Evolutionary conservation across 1,140 invertebrate genomes (phyloP), one percentile per base, ranked within the genome.

Genomic region (Apis cerana): DNA sequence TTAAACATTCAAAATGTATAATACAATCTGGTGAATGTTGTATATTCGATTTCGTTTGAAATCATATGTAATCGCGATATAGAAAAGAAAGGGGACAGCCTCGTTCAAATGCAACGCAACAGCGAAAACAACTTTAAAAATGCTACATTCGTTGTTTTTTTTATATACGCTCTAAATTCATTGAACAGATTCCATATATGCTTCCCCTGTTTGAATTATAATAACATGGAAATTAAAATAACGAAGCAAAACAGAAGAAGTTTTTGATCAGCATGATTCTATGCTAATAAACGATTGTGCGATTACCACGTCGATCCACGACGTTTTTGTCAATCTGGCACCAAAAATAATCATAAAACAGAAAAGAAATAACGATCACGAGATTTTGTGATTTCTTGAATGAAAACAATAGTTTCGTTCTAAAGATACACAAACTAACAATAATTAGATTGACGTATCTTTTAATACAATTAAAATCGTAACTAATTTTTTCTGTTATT

Each of bases 281-380:
- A 19, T 23, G 48, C 12, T 23, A 52, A 43, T 12, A 48, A 62
- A 23, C 1, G 54, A 67, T 58, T 27, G 19, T 59, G 54, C 43
- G 33, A 27, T 48, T 70, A 11, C 54, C 27, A 21, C 80, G 80
- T 82, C 80, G 80, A 82, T 76, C 80, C 56, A 75, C 80, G 80
- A 82, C 72, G 72, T n/a, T 68, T 3, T 15, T 19, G 13, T 21
- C 52, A 15, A 76, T 52, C 72, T n/a, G 33, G 54, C 23, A 59
- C 64, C 43, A 68, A 76, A 17, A 23, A 52, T 33, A 1, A 74
- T 59, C 27, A 19, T 21, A 43, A 62, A 76, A 54, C 13, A 33
- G 50, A 48, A 17, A 54, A 76, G 52, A 27, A 75, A 19, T 21
- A 76, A 61, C 48, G 48, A 43, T 43, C 62, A 64, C 13, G 0